A percentile compares a stretch with the other conserved stretches of the same genome.
Evolutionary conservation across 2,888 invertebrate species (phyloP).

Genomic region (Sicus ferrugineus): DNA sequence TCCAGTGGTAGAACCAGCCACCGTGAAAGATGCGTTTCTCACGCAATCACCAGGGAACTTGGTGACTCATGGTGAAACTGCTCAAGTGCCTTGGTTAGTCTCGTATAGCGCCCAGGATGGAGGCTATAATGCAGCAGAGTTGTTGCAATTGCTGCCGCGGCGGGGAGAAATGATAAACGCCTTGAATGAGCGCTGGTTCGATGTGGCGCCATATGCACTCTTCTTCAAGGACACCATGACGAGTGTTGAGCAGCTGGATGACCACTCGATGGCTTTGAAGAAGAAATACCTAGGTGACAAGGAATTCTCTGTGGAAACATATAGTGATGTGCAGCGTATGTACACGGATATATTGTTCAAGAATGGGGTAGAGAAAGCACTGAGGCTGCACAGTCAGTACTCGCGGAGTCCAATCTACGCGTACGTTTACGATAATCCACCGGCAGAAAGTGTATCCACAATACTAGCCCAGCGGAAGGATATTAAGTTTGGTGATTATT

Average conservation of each 20-base stretch:
- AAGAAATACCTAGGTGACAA: slow-evolving; percentile 44
- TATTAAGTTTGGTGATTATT: slow-evolving; percentile 64
- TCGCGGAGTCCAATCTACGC: slow-evolving; percentile 71
- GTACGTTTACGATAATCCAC: slow-evolving; percentile 72
- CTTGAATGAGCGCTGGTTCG: slow-evolving; percentile 67
- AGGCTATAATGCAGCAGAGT: slow-evolving; percentile 71
- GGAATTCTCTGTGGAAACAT: slow-evolving; percentile 65
- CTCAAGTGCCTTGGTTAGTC: slow-evolving; percentile 75
- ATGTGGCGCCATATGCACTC: slow-evolving; percentile 70
- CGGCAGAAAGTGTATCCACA: slow-evolving; percentile 69
- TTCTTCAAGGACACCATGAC: slow-evolving; percentile 71
- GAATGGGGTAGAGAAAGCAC: slow-evolving; percentile 69
- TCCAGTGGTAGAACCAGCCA: slow-evolving; percentile 71
- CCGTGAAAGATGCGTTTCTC: slow-evolving; percentile 69
- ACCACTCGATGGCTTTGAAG: slow-evolving; percentile 43
- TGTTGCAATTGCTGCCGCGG: slow-evolving; percentile 54
- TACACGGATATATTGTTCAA: slow-evolving; percentile 73
- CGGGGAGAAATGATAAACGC: slow-evolving; percentile 65
- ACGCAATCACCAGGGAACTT: slow-evolving; percentile 72
- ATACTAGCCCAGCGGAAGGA: slow-evolving; percentile 66
- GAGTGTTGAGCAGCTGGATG: slow-evolving; percentile 59
- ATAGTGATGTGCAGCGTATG: slow-evolving; percentile 64
- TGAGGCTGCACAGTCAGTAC: slow-evolving; percentile 68
- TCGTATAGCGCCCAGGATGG: slow-evolving; percentile 77
- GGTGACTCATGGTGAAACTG: slow-evolving; percentile 69